phyloP scores from a whole-genome alignment of 2,797 vertebrate genomes.

The Tympanoctomys barrerae region DNA sequence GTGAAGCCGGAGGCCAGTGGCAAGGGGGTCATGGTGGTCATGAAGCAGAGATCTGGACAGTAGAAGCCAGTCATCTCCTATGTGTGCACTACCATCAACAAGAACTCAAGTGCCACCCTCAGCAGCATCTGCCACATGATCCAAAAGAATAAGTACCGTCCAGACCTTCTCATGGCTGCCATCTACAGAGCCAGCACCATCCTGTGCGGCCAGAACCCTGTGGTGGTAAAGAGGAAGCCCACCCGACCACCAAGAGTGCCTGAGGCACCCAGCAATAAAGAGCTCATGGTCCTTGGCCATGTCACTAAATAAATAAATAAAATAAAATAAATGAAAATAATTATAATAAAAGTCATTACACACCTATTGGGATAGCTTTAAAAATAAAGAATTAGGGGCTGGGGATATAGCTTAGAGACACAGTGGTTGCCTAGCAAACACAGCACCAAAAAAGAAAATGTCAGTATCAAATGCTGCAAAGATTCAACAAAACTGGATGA shows the following conservation, averaged over 20 bases:
- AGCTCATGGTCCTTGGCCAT: not conserved
- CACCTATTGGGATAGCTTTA: not conserved
- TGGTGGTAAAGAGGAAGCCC: constrained; percentile 95
- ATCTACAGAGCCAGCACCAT: constrained; percentile 95
- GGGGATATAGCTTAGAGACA: not conserved
- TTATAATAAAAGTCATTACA: not conserved
- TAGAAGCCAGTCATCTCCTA: constrained; percentile 92
- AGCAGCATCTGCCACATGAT: constrained; percentile 95
- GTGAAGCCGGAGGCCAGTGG: constrained; percentile 95
- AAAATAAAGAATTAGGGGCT: not conserved
- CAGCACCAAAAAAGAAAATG: not conserved
- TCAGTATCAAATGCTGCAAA: not conserved
- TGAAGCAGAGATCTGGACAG: constrained; percentile 94
- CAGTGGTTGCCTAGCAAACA: not conserved
- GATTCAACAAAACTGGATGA: not conserved
- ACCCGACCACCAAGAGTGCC: constrained; percentile 93
- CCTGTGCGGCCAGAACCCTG: constrained; percentile 96
- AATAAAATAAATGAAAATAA: not conserved
- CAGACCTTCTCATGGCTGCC: constrained; percentile 95
- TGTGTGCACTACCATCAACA: constrained; percentile 95
- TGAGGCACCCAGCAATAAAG: constrained; percentile 87
- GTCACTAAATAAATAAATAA: not conserved
- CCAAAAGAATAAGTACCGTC: constrained; percentile 95
- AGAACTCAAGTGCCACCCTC: constrained; percentile 94
- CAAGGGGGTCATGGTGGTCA: constrained; percentile 94